phyloP scores from a whole-genome alignment of 2,113 vertebrate species.

The Rostratula benghalensis region DNA sequence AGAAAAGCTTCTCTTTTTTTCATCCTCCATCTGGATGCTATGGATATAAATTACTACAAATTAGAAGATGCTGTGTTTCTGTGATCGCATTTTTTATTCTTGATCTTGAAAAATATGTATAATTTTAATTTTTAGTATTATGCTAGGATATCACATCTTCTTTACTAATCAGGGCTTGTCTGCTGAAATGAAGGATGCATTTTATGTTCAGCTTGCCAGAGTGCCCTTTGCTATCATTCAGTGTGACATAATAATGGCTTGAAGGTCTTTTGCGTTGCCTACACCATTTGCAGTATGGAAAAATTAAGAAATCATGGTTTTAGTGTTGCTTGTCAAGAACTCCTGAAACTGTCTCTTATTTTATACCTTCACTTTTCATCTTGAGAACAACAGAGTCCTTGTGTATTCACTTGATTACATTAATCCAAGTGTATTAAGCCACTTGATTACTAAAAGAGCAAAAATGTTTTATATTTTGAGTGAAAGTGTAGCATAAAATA shows the following conservation, averaged over 20 bases:
- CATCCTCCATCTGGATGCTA: neutral
- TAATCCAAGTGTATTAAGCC: no score
- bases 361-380: neutral
- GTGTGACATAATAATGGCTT: neutral
- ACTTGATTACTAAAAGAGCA: neutral
- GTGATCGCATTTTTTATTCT: neutral
- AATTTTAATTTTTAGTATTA: slow-evolving; percentile 17
- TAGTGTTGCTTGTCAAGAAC: neutral
- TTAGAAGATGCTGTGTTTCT: slow-evolving; percentile 3
- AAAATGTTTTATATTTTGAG: neutral
- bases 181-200: neutral
- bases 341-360: neutral
- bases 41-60: neutral
- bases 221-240: slow-evolving; percentile 14
- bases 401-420: neutral
- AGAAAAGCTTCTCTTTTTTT: neutral
- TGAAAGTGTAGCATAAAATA: neutral
- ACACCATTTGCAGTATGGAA: neutral
- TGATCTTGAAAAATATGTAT: neutral
- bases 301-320: slow-evolving; percentile 7
- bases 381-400: neutral
- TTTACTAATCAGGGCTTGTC: neutral
- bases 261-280: slow-evolving; percentile 3
- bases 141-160: neutral
- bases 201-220: neutral